Percentiles rank a stretch among this genome's conserved stretches.
phyloP scores from a whole-genome alignment of 2,113 vertebrate genomes.

The Xiphorhynchus elegans region DNA sequence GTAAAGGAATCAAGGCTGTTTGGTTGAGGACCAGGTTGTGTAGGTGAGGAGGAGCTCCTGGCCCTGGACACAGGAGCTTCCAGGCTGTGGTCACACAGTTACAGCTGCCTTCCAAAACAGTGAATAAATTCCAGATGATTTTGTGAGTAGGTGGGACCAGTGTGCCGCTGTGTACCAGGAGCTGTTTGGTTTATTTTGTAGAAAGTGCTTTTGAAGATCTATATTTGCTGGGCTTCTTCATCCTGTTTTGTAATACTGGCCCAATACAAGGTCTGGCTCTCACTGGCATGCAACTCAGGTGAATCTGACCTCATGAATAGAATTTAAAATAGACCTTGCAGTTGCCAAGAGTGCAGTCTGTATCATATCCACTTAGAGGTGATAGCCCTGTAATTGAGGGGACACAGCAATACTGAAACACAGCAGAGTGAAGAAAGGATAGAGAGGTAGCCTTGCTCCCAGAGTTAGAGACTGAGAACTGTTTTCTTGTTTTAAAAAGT shows the following conservation, averaged over 20 bases:
- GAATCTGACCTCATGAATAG: neutral
- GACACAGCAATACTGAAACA: neutral
- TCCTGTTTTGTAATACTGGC: neutral
- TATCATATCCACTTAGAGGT: accelerated
- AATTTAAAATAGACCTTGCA: neutral
- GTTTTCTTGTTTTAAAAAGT: neutral
- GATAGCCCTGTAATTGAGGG: neutral
- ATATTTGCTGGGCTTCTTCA: neutral
- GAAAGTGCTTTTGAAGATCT: neutral
- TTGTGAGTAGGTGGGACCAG: neutral
- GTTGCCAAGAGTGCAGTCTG: neutral
- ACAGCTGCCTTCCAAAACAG: neutral
- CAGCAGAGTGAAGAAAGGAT: neutral
- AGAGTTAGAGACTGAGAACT: neutral
- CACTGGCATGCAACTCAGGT: neutral
- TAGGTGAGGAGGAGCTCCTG: neutral
- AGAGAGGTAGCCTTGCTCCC: neutral
- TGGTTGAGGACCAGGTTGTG: neutral
- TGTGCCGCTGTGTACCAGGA: accelerated
- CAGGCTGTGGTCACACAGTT: neutral
- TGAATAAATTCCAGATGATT: neutral
- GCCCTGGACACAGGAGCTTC: neutral
- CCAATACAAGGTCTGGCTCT: neutral
- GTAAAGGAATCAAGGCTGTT: neutral
- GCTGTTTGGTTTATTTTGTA: neutral